Percentiles rank a stretch among this genome's conserved stretches.
phyloP scores from a whole-genome alignment of 2,888 invertebrate genomes.

The Caenorhabditis zanzibari region DNA sequence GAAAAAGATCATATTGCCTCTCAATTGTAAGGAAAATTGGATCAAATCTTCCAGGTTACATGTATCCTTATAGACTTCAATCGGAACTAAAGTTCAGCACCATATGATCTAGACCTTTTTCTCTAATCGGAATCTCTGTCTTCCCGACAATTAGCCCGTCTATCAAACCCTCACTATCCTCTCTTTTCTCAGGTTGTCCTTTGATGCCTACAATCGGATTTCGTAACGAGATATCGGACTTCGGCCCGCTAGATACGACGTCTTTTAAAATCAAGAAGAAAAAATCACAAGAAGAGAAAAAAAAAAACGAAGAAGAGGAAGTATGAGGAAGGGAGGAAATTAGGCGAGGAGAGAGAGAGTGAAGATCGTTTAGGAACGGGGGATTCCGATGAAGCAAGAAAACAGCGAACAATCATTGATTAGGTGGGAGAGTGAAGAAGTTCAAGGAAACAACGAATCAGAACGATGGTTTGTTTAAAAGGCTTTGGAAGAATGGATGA shows the following conservation, averaged over 20 bases:
- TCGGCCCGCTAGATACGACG: conserved; percentile 29
- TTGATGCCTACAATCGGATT: conserved; percentile 39
- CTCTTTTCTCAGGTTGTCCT: conserved; percentile 13
- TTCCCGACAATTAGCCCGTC: not conserved
- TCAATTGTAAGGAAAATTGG: no score
- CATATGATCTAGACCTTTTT: not conserved
- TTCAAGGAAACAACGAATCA: conserved; percentile 12
- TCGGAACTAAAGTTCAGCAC: conserved; percentile 15
- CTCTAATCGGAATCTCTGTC: conserved; percentile 2
- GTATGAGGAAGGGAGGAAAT: not conserved
- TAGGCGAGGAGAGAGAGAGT: conserved; percentile 1
- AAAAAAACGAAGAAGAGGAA: conserved; percentile 3
- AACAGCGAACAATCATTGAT: conserved; percentile 12
- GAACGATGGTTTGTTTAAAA: not conserved
- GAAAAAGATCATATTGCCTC: no score
- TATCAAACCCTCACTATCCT: not conserved
- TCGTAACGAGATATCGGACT: conserved; percentile 41
- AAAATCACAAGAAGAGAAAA: conserved; percentile 19
- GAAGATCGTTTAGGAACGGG: conserved; percentile 6
- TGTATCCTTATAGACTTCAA: no score
- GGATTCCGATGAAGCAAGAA: not conserved
- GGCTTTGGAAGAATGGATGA: no score
- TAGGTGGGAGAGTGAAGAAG: not conserved
- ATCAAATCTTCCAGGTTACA: not conserved
- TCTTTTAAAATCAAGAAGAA: conserved; percentile 25